Conservation (phyloP, 2,113 vertebrate genomes). For the Gila orcuttii region DNA sequence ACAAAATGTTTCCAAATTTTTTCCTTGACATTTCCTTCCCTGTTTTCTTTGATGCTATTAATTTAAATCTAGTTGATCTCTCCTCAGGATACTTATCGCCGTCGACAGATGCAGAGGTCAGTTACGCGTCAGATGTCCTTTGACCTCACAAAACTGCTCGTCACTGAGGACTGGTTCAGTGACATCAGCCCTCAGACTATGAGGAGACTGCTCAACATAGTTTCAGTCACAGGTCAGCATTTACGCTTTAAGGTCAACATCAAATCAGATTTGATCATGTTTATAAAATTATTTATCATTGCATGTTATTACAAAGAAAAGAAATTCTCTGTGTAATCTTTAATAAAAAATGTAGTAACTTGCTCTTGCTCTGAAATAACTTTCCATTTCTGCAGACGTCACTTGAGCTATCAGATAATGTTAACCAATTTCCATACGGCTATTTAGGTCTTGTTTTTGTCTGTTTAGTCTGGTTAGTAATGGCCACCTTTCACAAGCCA, state of each 20-base stretch:
- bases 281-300: not conserved
- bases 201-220: constrained; percentile 95
- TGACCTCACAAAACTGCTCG: constrained; percentile 92
- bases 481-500: not conserved
- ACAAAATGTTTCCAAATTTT: not conserved
- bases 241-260: not conserved
- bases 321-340: not conserved
- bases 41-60: constrained; percentile 15
- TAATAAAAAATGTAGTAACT: not conserved
- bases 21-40: not conserved
- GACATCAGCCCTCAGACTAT: constrained; percentile 98
- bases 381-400: not conserved
- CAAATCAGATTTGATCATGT: not conserved
- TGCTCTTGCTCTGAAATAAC: not conserved
- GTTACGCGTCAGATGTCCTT: constrained; percentile 97
- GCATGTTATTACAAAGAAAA: constrained; percentile 23
- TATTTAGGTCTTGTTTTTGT: not conserved
- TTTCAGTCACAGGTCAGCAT: constrained; percentile 89
- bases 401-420: not conserved
- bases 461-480: not conserved
- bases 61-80: not conserved
- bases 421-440: not conserved
- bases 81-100: constrained; percentile 89
- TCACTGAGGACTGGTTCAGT: constrained; percentile 97
- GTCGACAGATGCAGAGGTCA: constrained; percentile 90